A percentile compares a stretch with the other conserved stretches of the same genome.
phyloP scores from a whole-genome alignment of 1,140 invertebrate species.

The Listronotus oregonensis region DNA sequence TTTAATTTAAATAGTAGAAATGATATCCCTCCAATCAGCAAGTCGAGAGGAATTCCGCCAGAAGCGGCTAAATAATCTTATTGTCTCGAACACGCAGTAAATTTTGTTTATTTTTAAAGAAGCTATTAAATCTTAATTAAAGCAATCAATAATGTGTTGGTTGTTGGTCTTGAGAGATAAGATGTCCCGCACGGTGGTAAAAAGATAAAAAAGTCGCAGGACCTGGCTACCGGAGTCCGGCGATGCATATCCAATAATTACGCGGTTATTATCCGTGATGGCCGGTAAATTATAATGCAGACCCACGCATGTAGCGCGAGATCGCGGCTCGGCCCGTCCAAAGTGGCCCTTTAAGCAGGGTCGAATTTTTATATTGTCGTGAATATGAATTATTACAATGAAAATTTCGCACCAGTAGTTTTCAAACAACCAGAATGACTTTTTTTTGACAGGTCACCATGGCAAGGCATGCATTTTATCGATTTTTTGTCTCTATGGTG shows the following conservation, averaged over 20 bases:
- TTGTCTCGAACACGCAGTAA: neutral
- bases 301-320: constrained; percentile 19
- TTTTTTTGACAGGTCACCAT: too few relatives aligned
- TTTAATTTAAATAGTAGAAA: too few relatives aligned
- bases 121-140: constrained; percentile 39
- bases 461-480: too few relatives aligned
- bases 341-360: constrained; percentile 34
- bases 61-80: too few relatives aligned
- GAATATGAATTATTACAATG: too few relatives aligned
- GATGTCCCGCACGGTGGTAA: constrained; percentile 26
- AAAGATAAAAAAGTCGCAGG: constrained; percentile 25
- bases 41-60: too few relatives aligned
- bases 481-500: too few relatives aligned
- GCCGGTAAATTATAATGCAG: constrained; percentile 47
- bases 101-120: constrained; percentile 33
- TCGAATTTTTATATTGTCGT: constrained; percentile 8
- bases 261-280: constrained; percentile 48
- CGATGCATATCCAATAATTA: constrained; percentile 49
- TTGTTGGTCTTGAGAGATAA: constrained; percentile 36
- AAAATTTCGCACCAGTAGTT: too few relatives aligned
- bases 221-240: constrained; percentile 39
- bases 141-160: constrained; percentile 39
- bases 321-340: constrained; percentile 15
- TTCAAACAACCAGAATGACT: too few relatives aligned
- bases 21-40: too few relatives aligned